Evolutionary conservation across 2,797 vertebrate genomes (phyloP), one percentile per base, ranked within the genome.

Genomic region (Sebastes trivittatus): DNA sequence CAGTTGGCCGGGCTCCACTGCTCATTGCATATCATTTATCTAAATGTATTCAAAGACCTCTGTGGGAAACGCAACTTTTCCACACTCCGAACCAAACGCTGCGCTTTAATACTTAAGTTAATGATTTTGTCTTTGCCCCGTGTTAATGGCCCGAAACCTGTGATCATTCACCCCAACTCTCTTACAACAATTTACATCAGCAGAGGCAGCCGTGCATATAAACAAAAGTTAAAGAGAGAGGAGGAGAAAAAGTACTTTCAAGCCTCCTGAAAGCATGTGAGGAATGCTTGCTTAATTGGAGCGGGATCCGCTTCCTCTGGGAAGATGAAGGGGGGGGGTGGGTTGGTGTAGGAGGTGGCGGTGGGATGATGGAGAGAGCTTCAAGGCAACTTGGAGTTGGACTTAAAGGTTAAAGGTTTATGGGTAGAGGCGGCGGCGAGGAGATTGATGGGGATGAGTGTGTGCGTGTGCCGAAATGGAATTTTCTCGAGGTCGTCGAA

Each of bases 251-350:
- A 66, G 46, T 76, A 75, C 90, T 88, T 90, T 90, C 70, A 87
- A 88, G 90, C 77, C 67, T 82, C 73, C 68, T 78, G 20, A 74
- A 90, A 91, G 86, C 88, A 94, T 90, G 90, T 58, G 60, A 91
- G 90, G 93, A 95, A 95, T 95, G 92, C 81, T 81, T 63, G 23
- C 59, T 92, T 95, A 93, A 95, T 94, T 93, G 92, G 87, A 81
- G 81, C 83, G 54, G 90, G 91, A 94, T 92, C 88, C 56, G 58
- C 78, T 81, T 85, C 89, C 91, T 90, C 78, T 58, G 58, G 89
- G 83, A 86, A 77, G 55, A 59, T 14, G 77, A 34, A 58, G 42
- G 58, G 30, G 11, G 1, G 46, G 30, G 36, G 70, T 46, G 65
- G 38, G 62, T 70, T 65, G 25, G 25, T 25, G 80, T 69, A 70